Base-by-base conservation (phyloP, 2,113 vertebrate species). In the Anas platyrhynchos region DNA sequence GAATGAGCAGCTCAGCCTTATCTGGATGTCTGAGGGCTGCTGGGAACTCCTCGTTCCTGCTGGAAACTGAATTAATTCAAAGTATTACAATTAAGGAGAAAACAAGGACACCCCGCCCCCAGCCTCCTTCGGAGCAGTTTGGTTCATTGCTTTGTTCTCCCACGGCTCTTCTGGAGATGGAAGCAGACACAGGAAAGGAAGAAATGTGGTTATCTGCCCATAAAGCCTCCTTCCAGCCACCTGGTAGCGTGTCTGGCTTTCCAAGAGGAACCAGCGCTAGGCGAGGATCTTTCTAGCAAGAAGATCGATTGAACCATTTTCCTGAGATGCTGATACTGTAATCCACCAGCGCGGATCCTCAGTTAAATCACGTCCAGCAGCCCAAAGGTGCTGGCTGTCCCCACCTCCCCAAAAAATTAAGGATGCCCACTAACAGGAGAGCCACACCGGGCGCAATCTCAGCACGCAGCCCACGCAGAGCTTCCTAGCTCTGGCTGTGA, bases 1-100 rank as follows among this genome's bases (percentile, higher is more conserved):
- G 90, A 82, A 9, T n/a, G 23, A 95, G 92, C 77, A 95, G 75
- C 86, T 95, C 94, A 66, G 90, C 86, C 89, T 96, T 92, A 96
- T 92, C 95, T 78, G 95, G 86, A 91, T 86, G 93, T 88, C 66
- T 90, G 43, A 94, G 48, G 83, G 92, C 95, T 96, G 92, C 93
- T 72, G 93, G 94, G 92, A 97, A 72, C 94, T 86, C 73, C 87
- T 86, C 1, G 0, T 6, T 96, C 38, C 88, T 91, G 80, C 83
- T 92, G 80, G 34, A 93, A 94, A 76, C 22, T 3, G 87, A 93
- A 96, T 96, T 94, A 96, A 97, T 93, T 86, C 83, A 52, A 75
- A 56, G 65, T 72, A 67, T 94, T 79, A 75, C 90, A 88, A 90
- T 78, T 95, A 88, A 93, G 93, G 93, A 84, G 86, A 75, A 92